Base-by-base conservation (phyloP, 2,113 vertebrate genomes). In the Rissa tridactyla region DNA sequence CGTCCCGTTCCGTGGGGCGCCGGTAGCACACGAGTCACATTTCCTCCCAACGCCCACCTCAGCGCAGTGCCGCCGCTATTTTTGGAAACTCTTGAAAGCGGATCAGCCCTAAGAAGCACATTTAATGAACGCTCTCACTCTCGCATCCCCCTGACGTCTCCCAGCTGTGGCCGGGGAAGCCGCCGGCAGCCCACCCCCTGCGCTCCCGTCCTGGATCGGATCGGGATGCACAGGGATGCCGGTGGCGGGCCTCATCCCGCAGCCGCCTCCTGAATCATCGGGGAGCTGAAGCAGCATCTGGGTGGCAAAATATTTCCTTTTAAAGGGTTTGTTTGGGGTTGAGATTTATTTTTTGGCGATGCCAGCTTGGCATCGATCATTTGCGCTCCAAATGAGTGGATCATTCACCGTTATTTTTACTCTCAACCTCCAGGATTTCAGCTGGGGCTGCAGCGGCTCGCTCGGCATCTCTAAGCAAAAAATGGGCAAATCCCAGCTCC, bases 21-120 rank as follows among this genome's bases (percentile, higher is more conserved):
- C 19, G 64, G 84, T 69, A 58, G 52, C 94, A 54, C 94, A 69
- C 79, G 90, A 94, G 79, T 95, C 96, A 92, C 71, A 8, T 81
- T 93, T 95, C 88, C 85, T 93, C 51, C 89, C 58, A 34, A 15
- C 55, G n/a, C 94, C 89, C 85, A 13, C 54, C 66, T 75, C 90
- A 21, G 79, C 90, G 54, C 12, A 0, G 51, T 42, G 70, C 80
- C 6, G 4, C 15, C 2, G 13, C 88, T 96, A 90, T 94, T 95
- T 97, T 80, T 76, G 95, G 96, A 58, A 88, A 46, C 75, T 83
- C 55, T 40, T 8, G 75, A 25, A 38, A 96, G 79, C 51, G 2
- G 76, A 80, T 80, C 72, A 30, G 88, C 77, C 70, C 49, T 30
- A 19, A 76, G 73, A 7, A 79, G 47, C 22, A 6, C 47, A 1